Evolutionary conservation across 2,113 vertebrate species (phyloP).

Genomic region (Elanoides forficatus): DNA sequence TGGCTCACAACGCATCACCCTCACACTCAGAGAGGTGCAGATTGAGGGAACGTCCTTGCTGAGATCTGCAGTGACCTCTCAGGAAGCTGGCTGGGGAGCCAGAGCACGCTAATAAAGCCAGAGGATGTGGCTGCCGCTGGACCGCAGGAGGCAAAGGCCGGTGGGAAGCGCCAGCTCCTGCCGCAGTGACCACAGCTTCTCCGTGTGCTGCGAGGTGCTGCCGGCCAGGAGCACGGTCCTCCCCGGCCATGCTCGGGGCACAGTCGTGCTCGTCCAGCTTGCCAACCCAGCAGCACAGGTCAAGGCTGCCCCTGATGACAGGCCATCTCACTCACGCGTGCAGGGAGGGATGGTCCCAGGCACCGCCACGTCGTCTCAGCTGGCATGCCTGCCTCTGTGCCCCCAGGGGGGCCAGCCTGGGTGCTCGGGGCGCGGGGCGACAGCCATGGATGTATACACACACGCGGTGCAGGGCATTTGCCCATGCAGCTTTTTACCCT

Average conservation of each 20-base stretch:
- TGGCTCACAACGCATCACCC: background rate
- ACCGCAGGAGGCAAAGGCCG: fast-evolving
- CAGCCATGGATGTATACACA: background rate
- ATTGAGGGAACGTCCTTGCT: background rate
- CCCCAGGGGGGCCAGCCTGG: fast-evolving
- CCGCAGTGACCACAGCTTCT: background rate
- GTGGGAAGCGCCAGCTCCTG: background rate
- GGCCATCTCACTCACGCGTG: fast-evolving
- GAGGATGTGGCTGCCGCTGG: background rate
- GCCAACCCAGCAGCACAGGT: background rate
- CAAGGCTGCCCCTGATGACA: background rate
- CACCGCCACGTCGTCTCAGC: fast-evolving
- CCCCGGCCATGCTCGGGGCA: fast-evolving
- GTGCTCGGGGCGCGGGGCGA: fast-evolving
- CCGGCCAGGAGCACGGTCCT: background rate
- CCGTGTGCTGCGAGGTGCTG: background rate
- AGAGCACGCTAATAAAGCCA: background rate
- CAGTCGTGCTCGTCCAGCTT: fast-evolving
- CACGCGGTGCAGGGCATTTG: background rate
- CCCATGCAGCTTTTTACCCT: background rate
- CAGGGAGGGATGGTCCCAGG: background rate
- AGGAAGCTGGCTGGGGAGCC: background rate
- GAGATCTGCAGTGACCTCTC: background rate
- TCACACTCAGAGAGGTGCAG: background rate
- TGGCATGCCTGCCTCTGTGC: background rate